Conservation (phyloP, 2,797 vertebrate genomes). For the Vireo griseus region DNA sequence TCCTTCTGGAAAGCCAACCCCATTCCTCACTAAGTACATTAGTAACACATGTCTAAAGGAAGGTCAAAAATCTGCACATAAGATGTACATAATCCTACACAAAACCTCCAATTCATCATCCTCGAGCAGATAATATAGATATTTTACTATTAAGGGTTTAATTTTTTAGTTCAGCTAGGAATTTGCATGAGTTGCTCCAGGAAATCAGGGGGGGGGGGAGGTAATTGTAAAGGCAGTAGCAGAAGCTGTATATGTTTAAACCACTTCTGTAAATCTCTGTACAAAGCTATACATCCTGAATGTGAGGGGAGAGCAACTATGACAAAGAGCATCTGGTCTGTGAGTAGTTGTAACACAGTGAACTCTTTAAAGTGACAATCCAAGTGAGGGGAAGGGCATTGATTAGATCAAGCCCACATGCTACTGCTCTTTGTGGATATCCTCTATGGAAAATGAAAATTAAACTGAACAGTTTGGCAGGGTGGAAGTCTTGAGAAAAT, state of each 20-base stretch:
- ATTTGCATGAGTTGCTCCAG: neutral
- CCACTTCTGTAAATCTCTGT: neutral
- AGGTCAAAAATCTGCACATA: conserved; percentile 25
- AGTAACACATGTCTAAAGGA: neutral
- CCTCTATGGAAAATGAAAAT: neutral
- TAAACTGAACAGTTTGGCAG: neutral
- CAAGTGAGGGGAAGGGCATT: neutral
- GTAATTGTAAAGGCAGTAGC: neutral
- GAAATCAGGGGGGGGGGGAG: neutral
- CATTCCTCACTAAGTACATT: neutral
- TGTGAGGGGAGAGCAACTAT: neutral
- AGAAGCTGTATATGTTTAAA: neutral
- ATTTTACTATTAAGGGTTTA: conserved; percentile 5
- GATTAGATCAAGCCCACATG: neutral
- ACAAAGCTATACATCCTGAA: neutral
- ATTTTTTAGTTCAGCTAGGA: neutral
- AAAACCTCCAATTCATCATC: conserved; percentile 2
- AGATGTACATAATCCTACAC: neutral
- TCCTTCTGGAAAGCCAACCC: neutral
- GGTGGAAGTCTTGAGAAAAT: neutral
- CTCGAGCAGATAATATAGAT: neutral
- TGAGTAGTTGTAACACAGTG: neutral
- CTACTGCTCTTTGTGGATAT: neutral
- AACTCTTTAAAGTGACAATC: neutral
- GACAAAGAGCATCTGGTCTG: neutral